phyloP scores from a whole-genome alignment of 1,140 invertebrate species.

The Venturia canescens region DNA sequence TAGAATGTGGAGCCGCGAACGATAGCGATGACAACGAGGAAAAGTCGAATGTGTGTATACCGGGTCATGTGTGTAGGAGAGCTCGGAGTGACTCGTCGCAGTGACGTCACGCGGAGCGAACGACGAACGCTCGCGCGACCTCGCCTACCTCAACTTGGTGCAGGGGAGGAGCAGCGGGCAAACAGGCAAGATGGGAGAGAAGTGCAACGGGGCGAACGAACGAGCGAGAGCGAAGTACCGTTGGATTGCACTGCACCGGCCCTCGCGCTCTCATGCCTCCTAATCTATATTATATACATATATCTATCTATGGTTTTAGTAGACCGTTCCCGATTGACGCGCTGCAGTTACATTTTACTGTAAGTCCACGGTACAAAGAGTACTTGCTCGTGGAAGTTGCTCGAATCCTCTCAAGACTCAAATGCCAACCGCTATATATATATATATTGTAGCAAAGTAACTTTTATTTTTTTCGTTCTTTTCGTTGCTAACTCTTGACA shows the following conservation, averaged over 20 bases:
- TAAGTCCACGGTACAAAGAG: not conserved
- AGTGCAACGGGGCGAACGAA: constrained; percentile 44
- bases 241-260: constrained; percentile 59
- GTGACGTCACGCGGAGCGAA: constrained; percentile 67
- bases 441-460: no score
- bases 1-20: not conserved
- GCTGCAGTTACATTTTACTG: constrained; percentile 3
- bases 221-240: constrained; percentile 69
- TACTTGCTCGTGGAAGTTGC: not conserved
- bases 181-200: not conserved
- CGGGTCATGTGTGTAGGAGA: constrained; percentile 12
- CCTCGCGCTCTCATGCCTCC: constrained; percentile 15
- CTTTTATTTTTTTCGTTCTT: not conserved
- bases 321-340: constrained; percentile 1
- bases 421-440: no score
- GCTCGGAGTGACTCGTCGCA: constrained; percentile 62
- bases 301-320: not conserved
- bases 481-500: no score
- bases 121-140: constrained; percentile 60
- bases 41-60: not conserved
- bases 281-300: constrained; percentile 12
- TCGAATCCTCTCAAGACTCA: not conserved
- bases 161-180: constrained; percentile 45
- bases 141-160: constrained; percentile 74
- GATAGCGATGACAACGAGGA: constrained; percentile 60